A percentile compares a stretch with the other conserved stretches of the same genome.
Conservation (phyloP, 1,140 invertebrate species). For the Drosophila ambigua region DNA sequence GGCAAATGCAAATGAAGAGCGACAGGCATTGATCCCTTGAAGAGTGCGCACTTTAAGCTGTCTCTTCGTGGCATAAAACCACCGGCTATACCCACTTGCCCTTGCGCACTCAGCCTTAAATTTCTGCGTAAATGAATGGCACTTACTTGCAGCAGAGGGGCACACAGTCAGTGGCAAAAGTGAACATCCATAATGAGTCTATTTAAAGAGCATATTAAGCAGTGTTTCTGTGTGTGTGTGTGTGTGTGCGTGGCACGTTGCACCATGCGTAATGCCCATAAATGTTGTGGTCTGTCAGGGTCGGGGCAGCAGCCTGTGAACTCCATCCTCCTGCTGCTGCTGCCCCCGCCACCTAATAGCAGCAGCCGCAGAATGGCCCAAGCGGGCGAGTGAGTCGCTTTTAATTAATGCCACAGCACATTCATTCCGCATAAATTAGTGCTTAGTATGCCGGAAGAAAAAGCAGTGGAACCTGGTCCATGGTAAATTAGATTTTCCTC, state of each 20-base stretch:
- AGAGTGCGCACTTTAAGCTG: too few relatives aligned
- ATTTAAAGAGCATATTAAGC: slow-evolving; percentile 58
- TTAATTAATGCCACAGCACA: slow-evolving; percentile 70
- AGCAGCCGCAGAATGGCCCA: slow-evolving; percentile 55
- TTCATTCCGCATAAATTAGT: slow-evolving; percentile 66
- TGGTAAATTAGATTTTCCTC: slow-evolving; percentile 15
- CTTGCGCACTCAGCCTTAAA: too few relatives aligned
- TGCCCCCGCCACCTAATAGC: slow-evolving; percentile 5
- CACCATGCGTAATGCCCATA: slow-evolving; percentile 53
- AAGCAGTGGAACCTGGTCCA: neutral
- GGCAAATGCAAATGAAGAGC: too few relatives aligned
- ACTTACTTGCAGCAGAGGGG: neutral
- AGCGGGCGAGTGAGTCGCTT: slow-evolving; percentile 56
- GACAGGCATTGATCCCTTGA: too few relatives aligned
- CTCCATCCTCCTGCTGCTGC: slow-evolving; percentile 2
- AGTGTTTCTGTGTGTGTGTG: slow-evolving; percentile 20
- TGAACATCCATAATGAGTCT: slow-evolving; percentile 20
- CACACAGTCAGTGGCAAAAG: slow-evolving; percentile 1
- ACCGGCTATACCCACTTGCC: too few relatives aligned
- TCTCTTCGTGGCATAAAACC: too few relatives aligned
- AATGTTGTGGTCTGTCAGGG: slow-evolving; percentile 53
- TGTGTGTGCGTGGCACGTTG: neutral
- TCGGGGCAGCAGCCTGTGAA: slow-evolving; percentile 9
- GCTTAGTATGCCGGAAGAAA: slow-evolving; percentile 19
- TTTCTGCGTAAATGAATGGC: neutral